Percentiles rank a stretch among this genome's conserved stretches.
Conservation (phyloP, 1,140 invertebrate species). For the Cotesia typhae region DNA sequence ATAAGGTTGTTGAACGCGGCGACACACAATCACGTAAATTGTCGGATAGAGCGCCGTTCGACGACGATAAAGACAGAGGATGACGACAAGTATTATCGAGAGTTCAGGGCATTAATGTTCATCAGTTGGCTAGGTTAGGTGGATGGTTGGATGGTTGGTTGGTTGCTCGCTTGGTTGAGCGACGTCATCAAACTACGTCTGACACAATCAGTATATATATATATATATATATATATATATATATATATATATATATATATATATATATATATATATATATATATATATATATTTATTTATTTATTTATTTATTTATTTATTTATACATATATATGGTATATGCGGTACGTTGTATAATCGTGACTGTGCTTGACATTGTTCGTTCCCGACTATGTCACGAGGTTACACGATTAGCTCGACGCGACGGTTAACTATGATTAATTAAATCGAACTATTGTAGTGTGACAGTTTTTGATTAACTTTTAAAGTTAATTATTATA, state of each 20-base stretch:
- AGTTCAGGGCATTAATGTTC: slow-evolving; percentile 1
- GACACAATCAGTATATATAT: slow-evolving; percentile 15
- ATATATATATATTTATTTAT: too few species aligned
- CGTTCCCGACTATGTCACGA: slow-evolving; percentile 25
- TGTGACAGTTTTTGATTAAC: background rate
- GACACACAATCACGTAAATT: too few species aligned
- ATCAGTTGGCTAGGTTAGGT: background rate
- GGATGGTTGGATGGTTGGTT: background rate
- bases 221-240: too few species aligned
- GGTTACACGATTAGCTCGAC: slow-evolving; percentile 30
- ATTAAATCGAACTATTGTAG: slow-evolving; percentile 6
- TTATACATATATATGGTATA: too few species aligned
- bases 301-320: too few species aligned
- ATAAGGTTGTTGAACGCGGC: background rate
- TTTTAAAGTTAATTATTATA: too few species aligned
- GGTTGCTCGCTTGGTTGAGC: background rate
- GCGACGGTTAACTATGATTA: slow-evolving; percentile 21
- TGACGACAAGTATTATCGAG: slow-evolving; percentile 1
- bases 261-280: background rate
- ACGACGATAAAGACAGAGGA: too few species aligned
- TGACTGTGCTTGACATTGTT: slow-evolving; percentile 18
- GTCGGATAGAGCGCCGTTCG: too few species aligned
- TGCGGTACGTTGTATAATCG: background rate
- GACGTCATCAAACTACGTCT: slow-evolving; percentile 24
- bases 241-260: background rate